Evolutionary conservation across 2,888 invertebrate species (phyloP), one percentile per base, ranked within the genome.

Genomic region (Augiades crinisus): DNA sequence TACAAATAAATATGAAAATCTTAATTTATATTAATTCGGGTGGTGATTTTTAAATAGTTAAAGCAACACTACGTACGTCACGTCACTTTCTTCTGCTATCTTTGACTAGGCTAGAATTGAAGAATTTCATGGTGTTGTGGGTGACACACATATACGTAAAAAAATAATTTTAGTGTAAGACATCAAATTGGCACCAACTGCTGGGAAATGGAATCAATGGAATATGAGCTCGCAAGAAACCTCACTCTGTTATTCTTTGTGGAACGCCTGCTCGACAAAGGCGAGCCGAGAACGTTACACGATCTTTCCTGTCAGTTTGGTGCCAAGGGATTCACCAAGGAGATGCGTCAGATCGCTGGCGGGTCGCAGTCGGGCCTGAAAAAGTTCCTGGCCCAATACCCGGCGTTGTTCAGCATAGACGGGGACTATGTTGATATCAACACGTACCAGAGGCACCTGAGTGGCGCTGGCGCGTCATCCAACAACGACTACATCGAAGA

Each of bases 241-340:
- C 95, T 96, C 94, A 98, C 98, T 69, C 91, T 99, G 76, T 92
- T 99, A 77, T 99, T 99, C 92, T 99, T 99, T 90, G 95, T 99
- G 81, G 99, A 99, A 91, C 95, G 98, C 73, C 92, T 99, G 67
- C 94, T 99, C 93, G 98, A 99, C 87, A 98, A 98, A 91, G 96
- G 97, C 68, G 96, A 97, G 81, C 96, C 98, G 61, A 93, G 99
- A 80, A 98, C 98, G 63, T 92, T 99, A 72, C 98, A 98, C 88
- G 99, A 99, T 91, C 92, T 99, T 67, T 98, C 98, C 79, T 99
- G 99, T 86, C 98, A 99, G 89, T 99, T 99, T 89, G 99, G 99
- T 72, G 98, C 99, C 65, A 98, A 98, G 85, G 99, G 98, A 65
- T 99, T 99, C 88, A 98, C 99, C 16, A 97, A 98, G 90, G 99